Evolutionary conservation across 2,888 invertebrate species (phyloP).

Genomic region (Melieria crassipennis): DNA sequence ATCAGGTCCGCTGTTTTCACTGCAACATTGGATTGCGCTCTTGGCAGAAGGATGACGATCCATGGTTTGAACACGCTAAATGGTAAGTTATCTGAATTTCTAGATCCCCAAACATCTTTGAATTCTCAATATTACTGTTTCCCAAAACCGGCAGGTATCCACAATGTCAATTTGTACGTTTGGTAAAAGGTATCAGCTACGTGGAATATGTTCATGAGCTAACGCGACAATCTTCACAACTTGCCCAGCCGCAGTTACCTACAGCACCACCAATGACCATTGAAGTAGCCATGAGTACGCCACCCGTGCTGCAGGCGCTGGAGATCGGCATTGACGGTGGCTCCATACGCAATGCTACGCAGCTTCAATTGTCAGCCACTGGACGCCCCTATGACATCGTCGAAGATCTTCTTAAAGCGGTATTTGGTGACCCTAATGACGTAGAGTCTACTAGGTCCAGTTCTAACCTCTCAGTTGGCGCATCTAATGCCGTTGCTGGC

Average conservation of each 20-base stretch:
- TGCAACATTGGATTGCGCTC: slow-evolving; percentile 92
- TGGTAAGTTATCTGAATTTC: slow-evolving; percentile 68
- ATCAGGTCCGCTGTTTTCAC: slow-evolving; percentile 88
- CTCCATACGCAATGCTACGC: slow-evolving; percentile 70
- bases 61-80: slow-evolving; percentile 93
- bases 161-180: slow-evolving; percentile 82
- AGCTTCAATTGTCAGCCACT: slow-evolving; percentile 68
- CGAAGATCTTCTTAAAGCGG: slow-evolving; percentile 77
- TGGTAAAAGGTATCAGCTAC: slow-evolving; percentile 84
- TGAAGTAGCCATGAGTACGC: slow-evolving; percentile 66
- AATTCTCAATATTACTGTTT: neutral
- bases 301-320: slow-evolving; percentile 69
- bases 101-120: neutral
- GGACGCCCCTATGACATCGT: slow-evolving; percentile 75
- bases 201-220: slow-evolving; percentile 68
- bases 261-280: slow-evolving; percentile 47
- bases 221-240: slow-evolving; percentile 39
- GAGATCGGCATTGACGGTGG: slow-evolving; percentile 72
- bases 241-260: slow-evolving; percentile 31
- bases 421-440: slow-evolving; percentile 72
- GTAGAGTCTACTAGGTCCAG: slow-evolving; percentile 16
- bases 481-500: slow-evolving; percentile 2
- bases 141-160: slow-evolving; percentile 70
- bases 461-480: neutral
- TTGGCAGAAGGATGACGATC: slow-evolving; percentile 91